Base-by-base conservation (phyloP, 53 echinoderm and acorn worm genomes). In the Holothuria leucospilota region DNA sequence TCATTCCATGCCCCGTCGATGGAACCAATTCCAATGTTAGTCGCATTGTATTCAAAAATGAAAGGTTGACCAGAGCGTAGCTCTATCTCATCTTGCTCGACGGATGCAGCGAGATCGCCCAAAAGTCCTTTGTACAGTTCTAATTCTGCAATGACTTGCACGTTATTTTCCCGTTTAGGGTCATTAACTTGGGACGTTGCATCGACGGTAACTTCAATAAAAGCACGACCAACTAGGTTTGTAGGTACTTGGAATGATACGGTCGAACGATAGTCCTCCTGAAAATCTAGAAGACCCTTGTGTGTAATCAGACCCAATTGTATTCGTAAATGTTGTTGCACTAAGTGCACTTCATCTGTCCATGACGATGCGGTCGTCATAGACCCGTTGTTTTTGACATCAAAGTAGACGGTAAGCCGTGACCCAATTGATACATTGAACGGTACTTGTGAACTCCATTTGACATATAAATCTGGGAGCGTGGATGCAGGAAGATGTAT, bases 41-140 rank as follows among this genome's bases (percentile, higher is more conserved):
- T 63, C 15, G 60, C 26, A 38, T 82, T 82, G 64, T 82, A 82
- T 2, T 20, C 29, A 29, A 82, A 40, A 39, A 12, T 62, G 41
- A 62, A 82, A 20, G 82, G 82, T 63, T 62, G 62, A 18, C 82
- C 82, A 63, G 82, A 63, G 39, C 82, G 14, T 24, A 82, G 5
- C 16, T 34, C 39, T n/a, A 82, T 18, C 13, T 16, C 6, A 20
- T 18, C 25, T 27, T 39, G 18, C 29, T 28, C 20, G 18, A 82
- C 29, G 2, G 63, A 29, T 1, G 63, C 38, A 16, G 42, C 40
- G 41, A 82, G 62, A 64, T 82, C 82, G 13, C 39, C 63, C 20
- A 59, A 39, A 28, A 62, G 82, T 21, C 82, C 82, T 64, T 82
- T 39, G 63, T 82, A 82, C 13, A 82, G 24, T 15, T 82, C 38